These are phyloP conservation scores for Sarotherodon lohbergeri DNA, from an alignment of 2,113 vertebrate genomes.

Conservation along the genomic window DNA sequence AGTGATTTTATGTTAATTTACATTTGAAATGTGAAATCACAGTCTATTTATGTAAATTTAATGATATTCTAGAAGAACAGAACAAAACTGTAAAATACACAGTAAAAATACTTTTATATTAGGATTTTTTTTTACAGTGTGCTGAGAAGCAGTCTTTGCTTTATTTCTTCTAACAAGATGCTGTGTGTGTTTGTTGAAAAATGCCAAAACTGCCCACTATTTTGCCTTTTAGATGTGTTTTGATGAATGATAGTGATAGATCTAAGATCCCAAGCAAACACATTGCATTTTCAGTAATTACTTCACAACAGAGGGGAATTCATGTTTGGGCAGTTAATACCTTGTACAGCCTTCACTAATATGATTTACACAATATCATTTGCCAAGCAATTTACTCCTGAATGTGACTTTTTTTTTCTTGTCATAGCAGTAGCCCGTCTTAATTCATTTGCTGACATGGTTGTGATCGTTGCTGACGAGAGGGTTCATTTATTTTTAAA, in stretches of 20 bases:
- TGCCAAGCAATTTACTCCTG: neutral
- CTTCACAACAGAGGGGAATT: neutral
- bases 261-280: neutral
- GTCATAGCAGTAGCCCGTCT: neutral
- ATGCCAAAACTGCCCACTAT: neutral
- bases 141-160: neutral
- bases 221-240: neutral
- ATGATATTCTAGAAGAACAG: too few species aligned
- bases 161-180: neutral
- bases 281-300: neutral
- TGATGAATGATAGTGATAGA: neutral
- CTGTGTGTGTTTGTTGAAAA: neutral
- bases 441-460: neutral
- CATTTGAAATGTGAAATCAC: too few species aligned
- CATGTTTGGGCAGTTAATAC: neutral
- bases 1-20: too few species aligned
- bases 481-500: neutral
- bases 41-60: too few species aligned
- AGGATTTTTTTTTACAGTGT: too few species aligned
- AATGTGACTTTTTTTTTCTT: neutral
- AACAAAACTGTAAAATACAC: too few species aligned
- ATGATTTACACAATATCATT: neutral
- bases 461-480: neutral
- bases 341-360: neutral
- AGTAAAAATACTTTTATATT: too few species aligned